Evolutionary conservation across 2,888 invertebrate genomes (phyloP), one percentile per base, ranked within the genome.

Genomic region (Phania funesta): DNA sequence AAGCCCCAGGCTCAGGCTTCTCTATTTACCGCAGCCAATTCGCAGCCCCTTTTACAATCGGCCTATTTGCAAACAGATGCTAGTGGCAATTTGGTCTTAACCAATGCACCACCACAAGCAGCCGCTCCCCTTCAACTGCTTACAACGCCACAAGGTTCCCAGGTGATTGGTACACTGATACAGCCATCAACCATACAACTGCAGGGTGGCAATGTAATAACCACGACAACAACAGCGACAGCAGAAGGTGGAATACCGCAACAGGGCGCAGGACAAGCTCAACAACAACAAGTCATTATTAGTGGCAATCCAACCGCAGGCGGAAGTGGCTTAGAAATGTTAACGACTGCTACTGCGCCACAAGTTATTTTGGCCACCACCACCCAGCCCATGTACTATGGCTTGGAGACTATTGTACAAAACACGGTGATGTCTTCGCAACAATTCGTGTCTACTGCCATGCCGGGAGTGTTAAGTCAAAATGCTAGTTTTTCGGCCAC

Each of bases 341-440:
- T 89, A 22, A 86, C 88, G 1, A 85, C 85, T 32, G 65, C 86
- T 6, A 80, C 83, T 9, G 62, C 83, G 1, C 93, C 92, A 35
- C 90, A 90, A 56, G 93, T 94, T 91, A 92, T 94, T 87, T 88
- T 94, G 73, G 87, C 88, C 56, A 94, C 94, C 68, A 87, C 88
- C 50, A 94, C 94, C 16, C 95, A 95, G 86, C 96, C 96, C 4
- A 94, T 96, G 86, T 96, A 95, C 87, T 96, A 96, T 86, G 96
- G 96, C 0, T 92, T 96, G 83, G 96, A 96, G 91, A 96, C 96
- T 0, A 96, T 96, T 70, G 96, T 96, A 2, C 96, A 96, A 90
- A 96, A 96, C 87, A 96, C 96, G 4, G 96, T 96, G 0, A 96
- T 96, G 96, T 95, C 95, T n/a, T 96, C 96, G 22, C 96, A 96